A percentile compares a stretch with the other conserved stretches of the same genome.
These are phyloP conservation scores for Tromatobia lineatoria DNA, from an alignment of 2,888 invertebrate genomes.

Conservation along the genomic window DNA sequence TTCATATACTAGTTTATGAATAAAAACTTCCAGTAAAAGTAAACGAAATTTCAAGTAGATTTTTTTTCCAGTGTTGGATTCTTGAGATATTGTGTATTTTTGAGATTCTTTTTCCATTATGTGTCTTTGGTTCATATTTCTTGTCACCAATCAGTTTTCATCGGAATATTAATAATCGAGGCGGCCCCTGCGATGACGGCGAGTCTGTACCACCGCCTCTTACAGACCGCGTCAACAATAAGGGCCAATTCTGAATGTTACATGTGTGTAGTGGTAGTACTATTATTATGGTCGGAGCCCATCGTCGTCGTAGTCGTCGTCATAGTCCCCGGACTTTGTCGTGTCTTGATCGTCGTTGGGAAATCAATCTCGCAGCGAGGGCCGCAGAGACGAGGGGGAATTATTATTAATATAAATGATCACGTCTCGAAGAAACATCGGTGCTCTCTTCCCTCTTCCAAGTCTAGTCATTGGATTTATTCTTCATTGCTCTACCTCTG, in stretches of 20 bases:
- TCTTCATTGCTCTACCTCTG: neutral
- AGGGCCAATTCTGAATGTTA: slow-evolving; percentile 60
- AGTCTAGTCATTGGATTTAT: neutral
- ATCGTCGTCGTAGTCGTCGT: slow-evolving; percentile 29
- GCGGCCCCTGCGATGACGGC: slow-evolving; percentile 15
- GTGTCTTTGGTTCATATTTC: neutral
- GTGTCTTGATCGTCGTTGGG: slow-evolving; percentile 50
- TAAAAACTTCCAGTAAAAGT: no score
- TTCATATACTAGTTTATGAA: no score
- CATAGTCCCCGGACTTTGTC: slow-evolving; percentile 29
- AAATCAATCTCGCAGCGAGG: slow-evolving; percentile 59
- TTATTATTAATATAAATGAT: slow-evolving; percentile 57
- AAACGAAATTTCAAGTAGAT: no score
- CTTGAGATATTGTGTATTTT: slow-evolving; percentile 2
- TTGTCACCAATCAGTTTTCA: slow-evolving; percentile 44
- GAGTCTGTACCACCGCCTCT: slow-evolving; percentile 22
- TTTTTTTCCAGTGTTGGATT: neutral
- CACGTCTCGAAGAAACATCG: slow-evolving; percentile 33
- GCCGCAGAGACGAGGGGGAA: slow-evolving; percentile 39
- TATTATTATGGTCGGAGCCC: slow-evolving; percentile 13
- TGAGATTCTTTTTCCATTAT: slow-evolving; percentile 3
- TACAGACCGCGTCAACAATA: slow-evolving; percentile 51
- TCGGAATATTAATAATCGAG: slow-evolving; percentile 49
- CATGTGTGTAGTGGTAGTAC: slow-evolving; percentile 27
- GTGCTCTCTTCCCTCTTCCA: neutral